These are phyloP conservation scores for Diorhabda elongata DNA, from an alignment of 1,140 invertebrate genomes.

Conservation along the genomic window DNA sequence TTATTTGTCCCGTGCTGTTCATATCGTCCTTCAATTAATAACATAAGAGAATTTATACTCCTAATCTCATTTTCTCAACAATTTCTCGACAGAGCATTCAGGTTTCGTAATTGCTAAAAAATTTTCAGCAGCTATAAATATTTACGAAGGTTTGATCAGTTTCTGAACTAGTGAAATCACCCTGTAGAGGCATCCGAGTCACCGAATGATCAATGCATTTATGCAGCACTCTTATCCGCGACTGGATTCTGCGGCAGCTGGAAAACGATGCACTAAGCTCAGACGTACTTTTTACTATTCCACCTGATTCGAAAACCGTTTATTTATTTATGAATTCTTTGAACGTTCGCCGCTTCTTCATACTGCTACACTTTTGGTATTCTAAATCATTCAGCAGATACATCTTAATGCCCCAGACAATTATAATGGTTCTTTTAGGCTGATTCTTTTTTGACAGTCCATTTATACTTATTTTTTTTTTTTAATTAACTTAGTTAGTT, in stretches of 20 bases:
- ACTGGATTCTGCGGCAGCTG: constrained; percentile 35
- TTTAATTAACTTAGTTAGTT: constrained; percentile 5
- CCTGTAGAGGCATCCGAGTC: constrained; percentile 19
- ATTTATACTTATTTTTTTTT: constrained; percentile 8
- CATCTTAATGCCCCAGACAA: constrained; percentile 26
- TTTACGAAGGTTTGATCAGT: no score
- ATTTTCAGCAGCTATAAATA: no score
- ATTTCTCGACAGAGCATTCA: no score
- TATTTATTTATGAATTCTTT: constrained; percentile 27
- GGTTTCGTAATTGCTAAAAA: no score
- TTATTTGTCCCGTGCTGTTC: no score
- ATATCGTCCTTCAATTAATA: no score
- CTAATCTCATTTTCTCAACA: no score
- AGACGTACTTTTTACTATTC: constrained; percentile 32
- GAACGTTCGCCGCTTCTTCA: constrained; percentile 20
- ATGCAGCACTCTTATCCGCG: constrained; percentile 38
- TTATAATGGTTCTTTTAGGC: constrained; percentile 19
- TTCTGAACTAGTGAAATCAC: not conserved
- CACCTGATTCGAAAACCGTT: constrained; percentile 22
- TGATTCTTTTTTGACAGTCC: constrained; percentile 3
- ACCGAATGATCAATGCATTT: constrained; percentile 42
- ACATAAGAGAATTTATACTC: no score
- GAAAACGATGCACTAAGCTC: constrained; percentile 27
- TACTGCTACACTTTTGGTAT: constrained; percentile 22
- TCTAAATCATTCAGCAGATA: constrained; percentile 25